Conservation (phyloP, 2,888 invertebrate species). For the Plagiodera versicolora region DNA sequence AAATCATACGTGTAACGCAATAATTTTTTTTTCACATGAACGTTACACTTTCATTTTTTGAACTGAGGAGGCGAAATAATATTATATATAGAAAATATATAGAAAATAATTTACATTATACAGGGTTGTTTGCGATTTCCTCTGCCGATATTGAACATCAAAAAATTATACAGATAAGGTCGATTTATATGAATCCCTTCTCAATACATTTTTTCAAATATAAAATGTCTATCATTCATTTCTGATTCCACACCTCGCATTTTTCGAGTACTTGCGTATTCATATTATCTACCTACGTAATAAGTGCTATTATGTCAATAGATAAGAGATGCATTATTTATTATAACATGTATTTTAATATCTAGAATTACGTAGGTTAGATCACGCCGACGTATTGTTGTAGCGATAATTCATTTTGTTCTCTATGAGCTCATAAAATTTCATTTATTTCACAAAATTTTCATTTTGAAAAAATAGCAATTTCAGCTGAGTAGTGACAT, state of each 20-base stretch:
- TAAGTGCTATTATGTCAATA: conserved; percentile 10
- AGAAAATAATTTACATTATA: no score
- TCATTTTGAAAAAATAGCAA: no score
- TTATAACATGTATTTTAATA: background rate
- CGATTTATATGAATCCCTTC: no score
- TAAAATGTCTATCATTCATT: background rate
- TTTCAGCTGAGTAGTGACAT: no score
- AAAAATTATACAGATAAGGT: no score
- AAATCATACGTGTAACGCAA: background rate
- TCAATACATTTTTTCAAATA: no score
- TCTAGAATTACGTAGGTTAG: conserved; percentile 7
- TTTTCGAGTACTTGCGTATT: background rate
- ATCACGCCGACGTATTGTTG: background rate
- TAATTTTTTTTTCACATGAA: background rate
- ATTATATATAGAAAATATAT: no score
- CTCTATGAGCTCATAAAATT: background rate
- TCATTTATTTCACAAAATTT: no score
- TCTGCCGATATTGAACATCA: no score
- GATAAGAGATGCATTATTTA: conserved; percentile 13
- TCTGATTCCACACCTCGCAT: background rate
- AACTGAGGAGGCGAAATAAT: no score
- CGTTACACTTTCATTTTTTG: background rate
- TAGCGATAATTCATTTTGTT: background rate
- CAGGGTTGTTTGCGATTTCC: no score
- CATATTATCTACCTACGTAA: conserved; percentile 11